Evolutionary conservation across 2,797 vertebrate species (phyloP).

Genomic region (Malurus leucopterus): DNA sequence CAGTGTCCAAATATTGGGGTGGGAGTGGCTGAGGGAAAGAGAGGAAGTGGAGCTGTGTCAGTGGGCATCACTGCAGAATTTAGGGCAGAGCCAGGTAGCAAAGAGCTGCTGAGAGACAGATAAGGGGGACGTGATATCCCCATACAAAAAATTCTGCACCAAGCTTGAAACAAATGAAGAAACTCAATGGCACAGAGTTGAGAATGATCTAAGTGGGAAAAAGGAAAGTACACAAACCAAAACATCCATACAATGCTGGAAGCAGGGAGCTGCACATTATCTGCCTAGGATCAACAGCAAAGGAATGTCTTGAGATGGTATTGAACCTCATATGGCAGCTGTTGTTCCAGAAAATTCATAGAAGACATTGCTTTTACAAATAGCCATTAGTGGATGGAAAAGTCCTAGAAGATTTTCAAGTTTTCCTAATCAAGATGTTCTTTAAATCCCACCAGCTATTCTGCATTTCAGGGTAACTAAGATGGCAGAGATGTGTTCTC

Average conservation of each 20-base stretch:
- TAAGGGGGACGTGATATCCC: background rate
- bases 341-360: background rate
- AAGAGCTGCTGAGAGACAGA: background rate
- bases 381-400: background rate
- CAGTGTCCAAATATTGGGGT: background rate
- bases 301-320: background rate
- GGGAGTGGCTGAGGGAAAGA: background rate
- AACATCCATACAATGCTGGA: background rate
- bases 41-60: background rate
- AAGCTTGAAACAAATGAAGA: background rate
- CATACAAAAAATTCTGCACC: background rate
- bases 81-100: background rate
- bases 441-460: background rate
- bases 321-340: background rate
- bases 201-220: background rate
- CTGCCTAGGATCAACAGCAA: background rate
- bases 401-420: background rate
- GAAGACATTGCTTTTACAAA: background rate
- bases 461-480: background rate
- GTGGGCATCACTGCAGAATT: background rate
- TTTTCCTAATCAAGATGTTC: background rate
- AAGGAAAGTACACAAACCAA: background rate
- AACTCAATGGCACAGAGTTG: background rate
- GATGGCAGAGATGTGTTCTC: background rate
- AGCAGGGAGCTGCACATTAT: background rate